Evolutionary conservation across 2,888 invertebrate species (phyloP).

Genomic region (Spicauda simplicius): DNA sequence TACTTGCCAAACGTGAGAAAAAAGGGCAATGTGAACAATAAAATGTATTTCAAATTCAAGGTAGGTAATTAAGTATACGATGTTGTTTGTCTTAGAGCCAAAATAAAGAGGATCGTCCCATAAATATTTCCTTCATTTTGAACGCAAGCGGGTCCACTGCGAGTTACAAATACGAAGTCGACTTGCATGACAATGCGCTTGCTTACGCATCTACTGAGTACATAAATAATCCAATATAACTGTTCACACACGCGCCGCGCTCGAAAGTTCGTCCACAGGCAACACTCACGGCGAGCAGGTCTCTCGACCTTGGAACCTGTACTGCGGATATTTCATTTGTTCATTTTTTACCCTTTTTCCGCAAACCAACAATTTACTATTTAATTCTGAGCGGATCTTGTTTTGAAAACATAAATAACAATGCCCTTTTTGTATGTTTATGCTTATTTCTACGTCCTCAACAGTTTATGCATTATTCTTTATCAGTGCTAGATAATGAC

Average conservation of each 20-base stretch:
- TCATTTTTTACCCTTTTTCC: slow-evolving; percentile 70
- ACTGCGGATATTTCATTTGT: slow-evolving; percentile 74
- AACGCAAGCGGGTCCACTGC: slow-evolving; percentile 13
- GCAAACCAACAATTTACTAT: slow-evolving; percentile 62
- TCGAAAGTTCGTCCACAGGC: slow-evolving; percentile 72
- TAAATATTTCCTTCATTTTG: slow-evolving; percentile 18
- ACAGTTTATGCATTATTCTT: slow-evolving; percentile 18
- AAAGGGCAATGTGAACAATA: too few relatives aligned
- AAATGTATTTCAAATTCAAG: neutral
- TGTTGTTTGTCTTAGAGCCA: neutral
- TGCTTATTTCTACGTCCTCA: slow-evolving; percentile 14
- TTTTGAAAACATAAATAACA: slow-evolving; percentile 37
- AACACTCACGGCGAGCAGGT: slow-evolving; percentile 74
- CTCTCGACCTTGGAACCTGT: slow-evolving; percentile 70
- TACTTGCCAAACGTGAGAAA: too few relatives aligned
- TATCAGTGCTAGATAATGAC: slow-evolving; percentile 19
- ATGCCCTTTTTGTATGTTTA: slow-evolving; percentile 27
- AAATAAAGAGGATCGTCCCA: neutral
- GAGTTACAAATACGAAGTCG: slow-evolving; percentile 28
- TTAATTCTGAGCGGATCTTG: slow-evolving; percentile 42
- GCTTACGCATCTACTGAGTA: slow-evolving; percentile 46
- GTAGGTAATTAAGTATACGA: neutral
- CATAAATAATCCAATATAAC: slow-evolving; percentile 53
- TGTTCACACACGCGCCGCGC: slow-evolving; percentile 48
- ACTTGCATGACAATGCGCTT: slow-evolving; percentile 45